Evolutionary conservation across 2,888 invertebrate genomes (phyloP).

Genomic region (Plagiodera versicolora): DNA sequence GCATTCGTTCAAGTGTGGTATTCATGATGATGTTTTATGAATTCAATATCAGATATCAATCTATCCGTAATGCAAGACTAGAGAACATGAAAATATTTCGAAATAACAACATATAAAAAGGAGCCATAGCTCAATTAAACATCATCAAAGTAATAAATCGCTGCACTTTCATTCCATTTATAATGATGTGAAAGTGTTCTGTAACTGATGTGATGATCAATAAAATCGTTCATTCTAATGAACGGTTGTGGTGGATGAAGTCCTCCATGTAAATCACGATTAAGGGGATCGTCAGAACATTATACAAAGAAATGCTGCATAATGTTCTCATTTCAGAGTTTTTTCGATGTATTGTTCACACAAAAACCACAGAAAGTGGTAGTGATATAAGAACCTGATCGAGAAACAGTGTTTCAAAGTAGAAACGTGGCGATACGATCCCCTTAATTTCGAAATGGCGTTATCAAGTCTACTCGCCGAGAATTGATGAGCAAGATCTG

Average conservation of each 20-base stretch:
- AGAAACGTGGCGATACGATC: neutral
- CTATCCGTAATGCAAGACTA: too few relatives aligned
- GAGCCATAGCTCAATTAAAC: neutral
- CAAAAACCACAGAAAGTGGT: too few relatives aligned
- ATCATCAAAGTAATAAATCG: slow-evolving; percentile 1
- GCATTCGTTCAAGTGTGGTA: too few relatives aligned
- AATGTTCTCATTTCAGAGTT: too few relatives aligned
- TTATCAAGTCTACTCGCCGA: neutral
- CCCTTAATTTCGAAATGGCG: neutral
- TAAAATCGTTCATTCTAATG: slow-evolving; percentile 7
- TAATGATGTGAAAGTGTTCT: slow-evolving; percentile 12
- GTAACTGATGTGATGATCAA: slow-evolving; percentile 1
- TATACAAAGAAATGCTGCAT: too few relatives aligned
- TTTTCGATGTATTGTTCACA: too few relatives aligned
- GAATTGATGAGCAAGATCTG: neutral
- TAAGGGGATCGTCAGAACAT: neutral
- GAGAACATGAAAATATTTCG: neutral
- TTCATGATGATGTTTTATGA: too few relatives aligned
- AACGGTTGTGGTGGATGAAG: neutral
- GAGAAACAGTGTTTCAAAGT: too few relatives aligned
- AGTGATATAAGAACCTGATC: too few relatives aligned
- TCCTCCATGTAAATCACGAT: neutral
- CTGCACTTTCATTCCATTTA: slow-evolving; percentile 10
- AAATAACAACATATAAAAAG: neutral
- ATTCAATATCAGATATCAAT: too few relatives aligned